These are phyloP conservation scores for Bettongia penicillata DNA, from an alignment of 2,113 vertebrate genomes.

Conservation along the genomic window DNA sequence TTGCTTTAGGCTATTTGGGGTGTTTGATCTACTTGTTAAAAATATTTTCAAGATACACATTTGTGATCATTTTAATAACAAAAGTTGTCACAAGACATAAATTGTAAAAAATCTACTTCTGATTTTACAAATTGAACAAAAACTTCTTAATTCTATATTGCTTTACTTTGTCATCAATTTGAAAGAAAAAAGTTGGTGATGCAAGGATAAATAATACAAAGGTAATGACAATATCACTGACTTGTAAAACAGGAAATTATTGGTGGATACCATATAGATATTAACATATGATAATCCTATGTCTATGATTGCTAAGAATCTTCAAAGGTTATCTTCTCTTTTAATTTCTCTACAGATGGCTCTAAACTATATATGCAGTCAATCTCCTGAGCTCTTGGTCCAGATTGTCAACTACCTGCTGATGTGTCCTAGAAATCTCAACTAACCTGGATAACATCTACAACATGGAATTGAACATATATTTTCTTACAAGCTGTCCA, in stretches of 20 bases:
- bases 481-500: too few relatives aligned
- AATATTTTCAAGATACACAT: neutral
- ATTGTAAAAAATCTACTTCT: neutral
- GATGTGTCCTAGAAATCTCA: too few relatives aligned
- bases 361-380: neutral
- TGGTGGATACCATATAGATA: neutral
- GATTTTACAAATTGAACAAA: neutral
- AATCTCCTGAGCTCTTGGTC: too few relatives aligned
- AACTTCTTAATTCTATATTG: neutral
- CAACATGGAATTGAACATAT: too few relatives aligned
- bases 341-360: neutral
- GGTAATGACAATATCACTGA: neutral
- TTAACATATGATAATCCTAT: neutral
- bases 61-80: neutral
- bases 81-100: neutral
- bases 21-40: constrained; percentile 2
- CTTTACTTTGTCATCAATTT: neutral
- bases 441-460: too few relatives aligned
- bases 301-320: neutral
- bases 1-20: neutral
- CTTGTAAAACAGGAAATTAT: neutral
- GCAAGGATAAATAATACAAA: neutral
- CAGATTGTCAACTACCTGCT: too few relatives aligned
- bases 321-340: neutral
- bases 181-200: neutral